A percentile compares a stretch with the other conserved stretches of the same genome.
phyloP scores from a whole-genome alignment of 2,888 invertebrate species.

The Chromoteleia sp. region DNA sequence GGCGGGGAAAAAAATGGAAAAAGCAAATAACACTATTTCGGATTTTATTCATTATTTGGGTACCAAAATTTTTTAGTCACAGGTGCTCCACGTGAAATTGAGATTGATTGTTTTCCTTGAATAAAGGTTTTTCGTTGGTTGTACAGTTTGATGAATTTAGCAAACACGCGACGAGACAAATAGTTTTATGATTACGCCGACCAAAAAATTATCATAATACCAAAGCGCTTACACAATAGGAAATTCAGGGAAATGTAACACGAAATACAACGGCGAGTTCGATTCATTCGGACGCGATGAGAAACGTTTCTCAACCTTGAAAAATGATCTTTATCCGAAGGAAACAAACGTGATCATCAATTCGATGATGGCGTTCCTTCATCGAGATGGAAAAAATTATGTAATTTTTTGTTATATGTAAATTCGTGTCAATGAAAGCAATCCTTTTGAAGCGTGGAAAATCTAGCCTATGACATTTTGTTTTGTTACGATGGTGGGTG shows the following conservation, averaged over 20 bases:
- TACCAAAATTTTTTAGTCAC: conserved; percentile 7
- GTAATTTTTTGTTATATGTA: conserved; percentile 47
- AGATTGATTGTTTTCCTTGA: conserved; percentile 27
- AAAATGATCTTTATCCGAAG: conserved; percentile 48
- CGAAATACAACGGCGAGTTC: conserved; percentile 19
- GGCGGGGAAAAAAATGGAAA: too few relatives aligned
- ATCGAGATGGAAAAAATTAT: neutral
- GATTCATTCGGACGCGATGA: conserved; percentile 29
- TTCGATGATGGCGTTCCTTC: conserved; percentile 32
- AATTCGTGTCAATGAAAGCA: conserved; percentile 25
- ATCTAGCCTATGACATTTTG: conserved; percentile 4
- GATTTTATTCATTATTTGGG: neutral
- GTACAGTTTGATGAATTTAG: conserved; percentile 39
- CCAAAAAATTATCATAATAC: conserved; percentile 35
- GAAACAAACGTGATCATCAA: conserved; percentile 38
- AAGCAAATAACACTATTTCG: neutral
- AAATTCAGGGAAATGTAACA: conserved; percentile 48
- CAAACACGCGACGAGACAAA: conserved; percentile 31
- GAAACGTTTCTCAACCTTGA: conserved; percentile 58
- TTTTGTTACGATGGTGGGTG: neutral
- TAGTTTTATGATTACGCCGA: conserved; percentile 39
- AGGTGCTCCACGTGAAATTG: conserved; percentile 25
- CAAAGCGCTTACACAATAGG: conserved; percentile 19
- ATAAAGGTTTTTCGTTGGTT: conserved; percentile 1
- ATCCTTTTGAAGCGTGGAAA: conserved; percentile 14